Conservation (phyloP, 2,113 vertebrate species). For the Prunella fulvescens region DNA sequence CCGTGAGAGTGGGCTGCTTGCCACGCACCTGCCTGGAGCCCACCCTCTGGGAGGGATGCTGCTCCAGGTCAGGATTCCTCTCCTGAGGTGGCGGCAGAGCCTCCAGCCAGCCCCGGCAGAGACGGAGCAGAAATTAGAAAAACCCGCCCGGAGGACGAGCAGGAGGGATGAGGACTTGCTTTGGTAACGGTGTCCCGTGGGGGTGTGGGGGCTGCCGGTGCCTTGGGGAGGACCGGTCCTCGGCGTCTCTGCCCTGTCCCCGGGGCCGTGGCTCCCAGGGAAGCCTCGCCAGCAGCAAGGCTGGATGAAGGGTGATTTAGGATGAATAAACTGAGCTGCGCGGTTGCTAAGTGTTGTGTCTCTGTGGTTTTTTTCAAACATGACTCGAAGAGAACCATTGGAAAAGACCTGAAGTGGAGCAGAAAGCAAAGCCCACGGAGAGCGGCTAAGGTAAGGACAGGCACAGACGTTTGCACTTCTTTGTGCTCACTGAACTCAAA, state of each 20-base stretch:
- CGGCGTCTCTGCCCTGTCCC: not conserved
- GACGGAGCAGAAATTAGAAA: constrained; percentile 15
- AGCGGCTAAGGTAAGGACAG: not conserved
- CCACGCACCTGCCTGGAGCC: not conserved
- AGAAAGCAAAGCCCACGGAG: not conserved
- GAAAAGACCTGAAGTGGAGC: not conserved
- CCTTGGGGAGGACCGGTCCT: fast-evolving
- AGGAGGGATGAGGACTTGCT: not conserved
- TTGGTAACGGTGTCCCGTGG: constrained; percentile 33
- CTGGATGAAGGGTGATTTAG: not conserved
- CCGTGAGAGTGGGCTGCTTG: fast-evolving
- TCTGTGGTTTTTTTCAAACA: not conserved
- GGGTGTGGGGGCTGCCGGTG: not conserved
- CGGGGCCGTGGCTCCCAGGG: fast-evolving
- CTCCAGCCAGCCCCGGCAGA: not conserved
- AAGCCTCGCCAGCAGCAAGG: not conserved
- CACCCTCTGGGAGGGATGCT: no score
- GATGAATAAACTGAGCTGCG: not conserved
- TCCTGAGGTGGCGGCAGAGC: not conserved
- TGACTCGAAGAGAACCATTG: not conserved
- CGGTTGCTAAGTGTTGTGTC: not conserved
- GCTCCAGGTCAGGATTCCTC: no score
- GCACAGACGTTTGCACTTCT: fast-evolving
- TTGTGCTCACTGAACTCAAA: fast-evolving
- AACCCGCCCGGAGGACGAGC: not conserved